phyloP scores from a whole-genome alignment of 2,113 vertebrate species.

The Taxidea taxus region DNA sequence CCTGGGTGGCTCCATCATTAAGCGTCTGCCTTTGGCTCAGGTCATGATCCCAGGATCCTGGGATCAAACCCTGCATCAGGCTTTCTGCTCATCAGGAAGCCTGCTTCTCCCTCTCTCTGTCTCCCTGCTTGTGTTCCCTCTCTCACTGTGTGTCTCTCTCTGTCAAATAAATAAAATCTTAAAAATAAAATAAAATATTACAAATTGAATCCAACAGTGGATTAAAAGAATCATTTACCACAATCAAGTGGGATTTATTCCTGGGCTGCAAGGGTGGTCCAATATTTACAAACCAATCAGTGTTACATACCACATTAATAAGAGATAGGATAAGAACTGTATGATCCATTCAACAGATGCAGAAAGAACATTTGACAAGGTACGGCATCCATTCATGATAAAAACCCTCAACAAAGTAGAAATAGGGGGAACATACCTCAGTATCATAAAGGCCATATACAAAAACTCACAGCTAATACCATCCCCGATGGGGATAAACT shows the following conservation, averaged over 20 bases:
- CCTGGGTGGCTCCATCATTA: too few relatives aligned
- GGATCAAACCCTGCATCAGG: not conserved
- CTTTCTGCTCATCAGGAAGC: too few relatives aligned
- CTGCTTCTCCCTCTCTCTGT: too few relatives aligned
- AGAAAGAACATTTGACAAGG: not conserved
- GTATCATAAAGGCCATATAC: not conserved
- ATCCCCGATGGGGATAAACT: not conserved
- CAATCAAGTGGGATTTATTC: not conserved
- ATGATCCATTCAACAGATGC: not conserved
- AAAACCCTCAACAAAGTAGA: not conserved
- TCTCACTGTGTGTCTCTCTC: too few relatives aligned
- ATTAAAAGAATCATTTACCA: not conserved
- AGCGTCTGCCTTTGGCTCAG: too few relatives aligned
- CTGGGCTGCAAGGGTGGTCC: not conserved
- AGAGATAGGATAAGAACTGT: not conserved
- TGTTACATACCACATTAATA: not conserved
- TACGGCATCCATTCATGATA: not conserved
- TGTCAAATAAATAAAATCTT: too few relatives aligned
- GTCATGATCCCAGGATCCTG: too few relatives aligned
- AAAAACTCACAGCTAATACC: not conserved
- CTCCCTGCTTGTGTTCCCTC: too few relatives aligned
- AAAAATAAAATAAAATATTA: not conserved
- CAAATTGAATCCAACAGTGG: not conserved
- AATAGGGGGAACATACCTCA: not conserved
- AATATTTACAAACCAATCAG: not conserved